Evolutionary conservation across 2,113 vertebrate genomes (phyloP).

Genomic region (rat (Rattus norvegicus)): DNA sequence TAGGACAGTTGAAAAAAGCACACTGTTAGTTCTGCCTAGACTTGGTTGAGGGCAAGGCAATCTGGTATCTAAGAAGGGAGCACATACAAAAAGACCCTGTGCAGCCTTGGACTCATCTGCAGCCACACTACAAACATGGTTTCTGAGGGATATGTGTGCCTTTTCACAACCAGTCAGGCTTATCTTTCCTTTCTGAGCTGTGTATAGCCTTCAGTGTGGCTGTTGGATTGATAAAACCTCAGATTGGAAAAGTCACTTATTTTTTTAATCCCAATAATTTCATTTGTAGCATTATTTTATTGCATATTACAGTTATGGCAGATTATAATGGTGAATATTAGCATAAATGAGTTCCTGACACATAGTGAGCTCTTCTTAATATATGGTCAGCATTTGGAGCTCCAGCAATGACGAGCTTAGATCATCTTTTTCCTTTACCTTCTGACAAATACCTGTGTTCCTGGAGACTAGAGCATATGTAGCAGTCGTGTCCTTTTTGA

Average conservation of each 20-base stretch:
- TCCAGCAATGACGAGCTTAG: neutral
- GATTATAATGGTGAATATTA: neutral
- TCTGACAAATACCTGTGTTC: neutral
- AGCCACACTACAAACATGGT: neutral
- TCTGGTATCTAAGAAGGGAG: neutral
- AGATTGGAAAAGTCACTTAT: neutral
- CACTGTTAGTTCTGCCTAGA: neutral
- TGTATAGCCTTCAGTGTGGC: neutral
- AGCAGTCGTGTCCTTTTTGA: neutral
- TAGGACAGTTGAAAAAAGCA: neutral
- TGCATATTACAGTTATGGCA: neutral
- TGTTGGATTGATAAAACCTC: neutral
- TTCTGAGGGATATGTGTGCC: neutral
- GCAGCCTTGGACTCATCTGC: neutral
- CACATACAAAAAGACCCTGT: neutral
- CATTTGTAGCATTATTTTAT: conserved; percentile 24
- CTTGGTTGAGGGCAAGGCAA: neutral
- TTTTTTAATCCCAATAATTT: neutral
- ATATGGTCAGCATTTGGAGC: neutral
- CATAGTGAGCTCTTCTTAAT: neutral
- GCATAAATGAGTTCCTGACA: neutral
- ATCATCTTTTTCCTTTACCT: neutral
- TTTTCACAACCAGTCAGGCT: neutral
- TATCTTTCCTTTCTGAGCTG: neutral
- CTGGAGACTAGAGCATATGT: neutral